Percentiles rank a stretch among this genome's conserved stretches.
These are phyloP conservation scores for Henricia sp. DNA, from an alignment of 53 echinoderm and acorn worm species.

Conservation along the genomic window DNA sequence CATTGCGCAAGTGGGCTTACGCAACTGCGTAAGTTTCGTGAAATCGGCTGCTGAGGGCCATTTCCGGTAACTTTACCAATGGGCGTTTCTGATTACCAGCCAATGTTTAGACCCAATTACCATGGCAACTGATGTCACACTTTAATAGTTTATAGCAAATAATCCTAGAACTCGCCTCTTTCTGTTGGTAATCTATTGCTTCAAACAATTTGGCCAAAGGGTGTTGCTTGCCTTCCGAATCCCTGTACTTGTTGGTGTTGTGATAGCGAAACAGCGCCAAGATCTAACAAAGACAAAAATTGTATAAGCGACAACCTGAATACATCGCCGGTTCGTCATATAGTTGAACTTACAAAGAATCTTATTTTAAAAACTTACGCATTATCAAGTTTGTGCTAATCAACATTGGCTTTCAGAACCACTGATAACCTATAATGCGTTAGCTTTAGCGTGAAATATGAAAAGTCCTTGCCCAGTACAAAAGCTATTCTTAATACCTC, in stretches of 20 bases:
- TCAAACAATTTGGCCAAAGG: slow-evolving; percentile 27
- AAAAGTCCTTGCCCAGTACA: no score
- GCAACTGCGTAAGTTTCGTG: slow-evolving; percentile 28
- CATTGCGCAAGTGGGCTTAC: neutral
- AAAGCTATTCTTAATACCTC: slow-evolving; percentile 7
- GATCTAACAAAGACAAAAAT: slow-evolving; percentile 6
- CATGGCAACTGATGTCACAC: neutral
- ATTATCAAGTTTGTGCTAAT: neutral
- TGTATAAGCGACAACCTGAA: neutral
- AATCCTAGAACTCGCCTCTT: slow-evolving; percentile 1
- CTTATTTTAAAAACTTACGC: neutral
- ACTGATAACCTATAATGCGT: neutral
- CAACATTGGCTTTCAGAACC: neutral
- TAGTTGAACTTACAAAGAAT: neutral
- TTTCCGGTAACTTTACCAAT: slow-evolving; percentile 43
- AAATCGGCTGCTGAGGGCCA: slow-evolving; percentile 44
- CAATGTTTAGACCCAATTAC: neutral
- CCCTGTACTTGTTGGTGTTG: slow-evolving; percentile 28
- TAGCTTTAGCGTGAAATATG: neutral
- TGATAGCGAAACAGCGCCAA: slow-evolving; percentile 28
- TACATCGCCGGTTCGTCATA: neutral
- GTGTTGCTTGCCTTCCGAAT: slow-evolving; percentile 3
- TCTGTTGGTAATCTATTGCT: slow-evolving; percentile 23
- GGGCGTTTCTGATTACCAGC: neutral
- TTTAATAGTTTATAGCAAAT: neutral